Conservation (phyloP, 2,113 vertebrate species). For the Gymnarchus niloticus region DNA sequence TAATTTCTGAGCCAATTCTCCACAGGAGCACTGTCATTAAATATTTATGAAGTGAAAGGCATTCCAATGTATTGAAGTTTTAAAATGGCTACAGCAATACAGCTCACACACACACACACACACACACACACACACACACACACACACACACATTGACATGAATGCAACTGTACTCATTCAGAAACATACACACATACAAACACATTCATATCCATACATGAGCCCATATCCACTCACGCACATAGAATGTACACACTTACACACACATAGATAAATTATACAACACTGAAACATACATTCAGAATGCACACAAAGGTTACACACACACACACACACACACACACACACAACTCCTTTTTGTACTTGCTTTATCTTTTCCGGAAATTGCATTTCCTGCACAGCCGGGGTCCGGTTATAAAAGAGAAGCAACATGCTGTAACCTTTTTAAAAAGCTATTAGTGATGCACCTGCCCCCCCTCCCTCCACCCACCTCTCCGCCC, state of each 20-base stretch:
- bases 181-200: background rate
- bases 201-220: background rate
- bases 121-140: background rate
- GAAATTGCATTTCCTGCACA: conserved; percentile 67
- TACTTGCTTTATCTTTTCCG: conserved; percentile 61
- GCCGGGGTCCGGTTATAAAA: conserved; percentile 65
- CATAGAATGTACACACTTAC: background rate
- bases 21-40: background rate
- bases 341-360: conserved; percentile 40
- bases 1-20: background rate
- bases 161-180: background rate
- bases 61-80: background rate
- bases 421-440: conserved; percentile 62
- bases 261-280: background rate
- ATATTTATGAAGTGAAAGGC: conserved; percentile 6
- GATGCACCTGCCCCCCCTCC: conserved; percentile 54
- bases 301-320: background rate
- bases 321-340: conserved; percentile 3
- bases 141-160: background rate
- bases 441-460: conserved; percentile 72
- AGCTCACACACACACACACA: background rate
- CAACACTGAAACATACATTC: background rate
- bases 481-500: background rate
- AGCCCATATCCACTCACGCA: background rate
- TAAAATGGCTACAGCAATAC: background rate